These are phyloP conservation scores for Clarias gariepinus DNA, from an alignment of 2,113 vertebrate species.

Conservation along the genomic window DNA sequence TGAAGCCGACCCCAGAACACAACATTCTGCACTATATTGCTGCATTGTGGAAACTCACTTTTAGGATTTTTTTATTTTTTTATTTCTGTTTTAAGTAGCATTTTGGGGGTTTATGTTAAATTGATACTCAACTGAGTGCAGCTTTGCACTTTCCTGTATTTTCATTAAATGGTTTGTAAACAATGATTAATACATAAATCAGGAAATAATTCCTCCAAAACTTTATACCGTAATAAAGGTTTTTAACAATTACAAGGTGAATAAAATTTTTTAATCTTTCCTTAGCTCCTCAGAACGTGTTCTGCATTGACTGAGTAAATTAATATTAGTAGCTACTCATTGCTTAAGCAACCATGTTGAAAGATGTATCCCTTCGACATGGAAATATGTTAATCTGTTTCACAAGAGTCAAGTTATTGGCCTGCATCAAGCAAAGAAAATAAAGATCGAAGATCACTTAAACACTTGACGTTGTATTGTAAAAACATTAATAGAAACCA, in stretches of 20 bases:
- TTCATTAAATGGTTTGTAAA: slow-evolving; percentile 5
- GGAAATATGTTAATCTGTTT: no score
- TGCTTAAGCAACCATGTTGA: no score
- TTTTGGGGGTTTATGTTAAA: background rate
- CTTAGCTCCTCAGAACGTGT: background rate
- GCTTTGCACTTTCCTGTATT: background rate
- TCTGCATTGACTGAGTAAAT: background rate
- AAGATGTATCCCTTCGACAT: no score
- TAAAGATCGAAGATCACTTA: no score
- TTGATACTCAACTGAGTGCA: background rate
- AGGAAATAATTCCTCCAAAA: slow-evolving; percentile 20
- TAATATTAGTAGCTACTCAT: background rate
- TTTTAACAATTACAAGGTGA: slow-evolving; percentile 22
- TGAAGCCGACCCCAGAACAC: slow-evolving; percentile 3
- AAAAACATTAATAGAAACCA: no score
- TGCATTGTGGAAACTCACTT: slow-evolving; percentile 3
- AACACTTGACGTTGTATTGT: no score
- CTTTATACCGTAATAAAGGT: slow-evolving; percentile 39
- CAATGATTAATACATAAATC: background rate
- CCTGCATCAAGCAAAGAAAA: no score
- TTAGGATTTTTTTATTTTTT: slow-evolving; percentile 2
- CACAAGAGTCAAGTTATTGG: no score
- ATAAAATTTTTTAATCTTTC: background rate
- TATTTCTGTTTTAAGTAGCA: slow-evolving; percentile 30
- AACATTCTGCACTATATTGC: background rate